Base-by-base conservation (phyloP, 2,113 vertebrate species). In the Corapipo altera region DNA sequence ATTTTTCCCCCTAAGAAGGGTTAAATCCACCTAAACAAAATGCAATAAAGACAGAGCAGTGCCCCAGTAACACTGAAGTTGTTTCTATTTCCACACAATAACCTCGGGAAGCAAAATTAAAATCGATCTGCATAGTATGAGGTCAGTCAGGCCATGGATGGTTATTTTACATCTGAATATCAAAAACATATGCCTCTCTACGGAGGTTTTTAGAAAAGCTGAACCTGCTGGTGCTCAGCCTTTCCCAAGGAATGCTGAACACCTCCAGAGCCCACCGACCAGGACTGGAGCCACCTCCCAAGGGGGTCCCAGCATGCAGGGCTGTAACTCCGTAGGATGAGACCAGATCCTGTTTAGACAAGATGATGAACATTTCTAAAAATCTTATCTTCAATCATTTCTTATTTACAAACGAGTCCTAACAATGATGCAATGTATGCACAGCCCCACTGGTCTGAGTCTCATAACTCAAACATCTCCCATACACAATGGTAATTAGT, bases 381-480 rank as follows among this genome's bases (percentile, higher is more conserved):
- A 66, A 59, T n/a, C 10, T 27, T 2, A 77, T 69, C 88, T 74
- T 90, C 57, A 91, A 95, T 94, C 79, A 80, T 78, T 57, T 44
- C 51, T 86, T 91, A 86, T 94, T 94, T 94, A 90, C 88, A 92
- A 78, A 58, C 44, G 16, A 86, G 88, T 46, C 85, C 83, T 91
- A 94, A 86, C 96, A 92, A 78, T 91, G 95, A 88, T 28, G 72
- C 81, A 71, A 78, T 17, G 12, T 3, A 26, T 6, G 35, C 79
- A 69, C 24, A 44, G 76, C 30, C 72, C 69, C 61, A 15, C 2
- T 39, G 65, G 18, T 35, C 62, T 51, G 24, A 55, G 76, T 21
- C 65, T 84, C 82, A 2, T 8, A 51, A 74, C 52, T 75, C 88
- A 37, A 52, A 65, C 78, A 30, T 33, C 49, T 62, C 51, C 85